Evolutionary conservation across 2,888 invertebrate species (phyloP).

Genomic region (Melanchra persicariae): DNA sequence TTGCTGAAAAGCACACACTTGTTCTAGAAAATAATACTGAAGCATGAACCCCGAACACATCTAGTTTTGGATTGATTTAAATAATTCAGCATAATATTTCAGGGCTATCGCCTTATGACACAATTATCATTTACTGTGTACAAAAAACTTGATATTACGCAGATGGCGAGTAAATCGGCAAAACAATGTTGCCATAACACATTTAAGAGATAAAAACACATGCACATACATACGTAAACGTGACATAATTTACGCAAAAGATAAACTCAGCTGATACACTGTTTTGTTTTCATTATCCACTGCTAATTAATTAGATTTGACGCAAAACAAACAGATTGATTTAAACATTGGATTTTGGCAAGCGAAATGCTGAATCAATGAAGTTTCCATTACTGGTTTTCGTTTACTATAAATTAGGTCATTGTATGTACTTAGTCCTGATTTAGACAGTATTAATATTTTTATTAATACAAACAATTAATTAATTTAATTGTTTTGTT

Average conservation of each 20-base stretch:
- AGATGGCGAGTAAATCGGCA: conserved; percentile 7
- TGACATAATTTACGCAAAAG: conserved; percentile 41
- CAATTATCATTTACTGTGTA: background rate
- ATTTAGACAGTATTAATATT: background rate
- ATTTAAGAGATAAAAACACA: conserved; percentile 27
- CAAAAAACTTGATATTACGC: background rate
- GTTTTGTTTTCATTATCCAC: conserved; percentile 36
- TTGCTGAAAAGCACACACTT: background rate
- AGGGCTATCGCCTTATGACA: background rate
- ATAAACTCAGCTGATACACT: conserved; percentile 35
- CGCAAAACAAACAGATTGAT: conserved; percentile 30
- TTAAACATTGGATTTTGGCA: conserved; percentile 34
- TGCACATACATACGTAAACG: conserved; percentile 21
- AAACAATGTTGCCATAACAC: conserved; percentile 12
- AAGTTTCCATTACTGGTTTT: conserved; percentile 26
- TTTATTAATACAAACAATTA: no score
- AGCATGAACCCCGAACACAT: background rate
- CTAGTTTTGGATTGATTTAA: background rate
- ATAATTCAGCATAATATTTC: background rate
- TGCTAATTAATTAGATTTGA: conserved; percentile 38
- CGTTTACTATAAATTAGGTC: conserved; percentile 1
- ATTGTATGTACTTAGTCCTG: conserved; percentile 1
- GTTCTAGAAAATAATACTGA: no score
- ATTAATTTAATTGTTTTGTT: no score
- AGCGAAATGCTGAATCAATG: conserved; percentile 19